These are phyloP conservation scores for Diuraphis noxia DNA, from an alignment of 1,140 invertebrate genomes.

Conservation along the genomic window DNA sequence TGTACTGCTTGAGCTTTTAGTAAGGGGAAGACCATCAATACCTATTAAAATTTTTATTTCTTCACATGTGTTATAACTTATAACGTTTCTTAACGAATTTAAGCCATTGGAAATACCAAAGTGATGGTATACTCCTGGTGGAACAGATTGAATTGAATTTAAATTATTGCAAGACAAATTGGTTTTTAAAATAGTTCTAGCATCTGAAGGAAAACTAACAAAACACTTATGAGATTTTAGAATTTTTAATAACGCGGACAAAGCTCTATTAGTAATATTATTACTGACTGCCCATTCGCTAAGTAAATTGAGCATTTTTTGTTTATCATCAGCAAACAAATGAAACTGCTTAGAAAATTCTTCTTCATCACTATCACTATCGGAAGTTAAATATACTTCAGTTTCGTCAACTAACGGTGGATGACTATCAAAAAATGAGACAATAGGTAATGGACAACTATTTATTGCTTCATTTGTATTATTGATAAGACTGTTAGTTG, in stretches of 20 bases:
- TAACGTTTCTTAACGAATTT: background rate
- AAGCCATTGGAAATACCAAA: background rate
- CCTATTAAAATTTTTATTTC: background rate
- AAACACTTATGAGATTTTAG: background rate
- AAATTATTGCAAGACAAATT: background rate
- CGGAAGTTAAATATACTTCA: no score
- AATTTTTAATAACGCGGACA: background rate
- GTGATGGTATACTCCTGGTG: background rate
- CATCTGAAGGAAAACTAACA: background rate
- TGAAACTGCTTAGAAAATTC: no score
- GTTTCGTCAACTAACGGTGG: no score
- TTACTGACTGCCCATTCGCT: no score
- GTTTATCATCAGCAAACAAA: no score
- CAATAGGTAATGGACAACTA: no score
- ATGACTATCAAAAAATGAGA: no score
- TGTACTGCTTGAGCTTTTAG: background rate
- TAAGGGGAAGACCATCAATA: background rate
- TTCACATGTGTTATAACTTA: background rate
- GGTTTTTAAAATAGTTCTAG: background rate
- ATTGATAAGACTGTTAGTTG: background rate
- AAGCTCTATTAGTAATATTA: background rate
- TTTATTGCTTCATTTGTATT: background rate
- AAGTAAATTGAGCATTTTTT: no score
- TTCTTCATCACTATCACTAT: no score
- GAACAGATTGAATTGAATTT: background rate